Evolutionary conservation across 30 jellyfish, hydroid and myxozoan species (phyloP), one percentile per base, ranked within the genome.

Genomic region (Sanderia malayensis): DNA sequence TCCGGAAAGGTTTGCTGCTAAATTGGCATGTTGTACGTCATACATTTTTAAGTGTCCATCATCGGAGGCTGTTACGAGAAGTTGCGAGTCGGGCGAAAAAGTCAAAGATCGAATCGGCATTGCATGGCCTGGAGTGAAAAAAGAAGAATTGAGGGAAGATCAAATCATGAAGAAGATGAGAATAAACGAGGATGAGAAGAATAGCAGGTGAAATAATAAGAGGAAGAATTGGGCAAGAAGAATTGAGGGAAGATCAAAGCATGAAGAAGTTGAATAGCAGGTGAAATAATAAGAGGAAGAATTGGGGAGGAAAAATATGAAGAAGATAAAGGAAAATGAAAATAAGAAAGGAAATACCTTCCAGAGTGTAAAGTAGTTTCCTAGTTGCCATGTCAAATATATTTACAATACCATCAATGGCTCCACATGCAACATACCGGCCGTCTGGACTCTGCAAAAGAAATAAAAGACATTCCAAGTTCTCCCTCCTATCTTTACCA

Each of bases 11-110:
- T 95, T 90, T 19, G 96, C 97, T 3, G 95, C 95, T 19, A 90
- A 57, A 44, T 90, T 90, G 2, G 97, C 97, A 53, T 90, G 97
- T 37, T 84, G 88, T 24, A 90, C 97, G 60, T 90, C 97, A 59
- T 90, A 90, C 95, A 90, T 90, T 74, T 90, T 90, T 37, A 90
- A 77, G 58, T 90, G 97, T 0, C 97, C 97, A 66, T 90, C 97
- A 78, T 90, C 97, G 19, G 97, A 90, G 11, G 94, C 97, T 28
- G 97, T 90, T 8, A 90, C 85, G 11, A 90, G 88, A 37, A 90
- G 84, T 45, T 82, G 97, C 0, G 97, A 90, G 44, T 90, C 97
- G 0, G 97, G 97, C 44, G 97, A 90, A 59, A 90, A 90, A 0
- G 97, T 83, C 64, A 90, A 69, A 1, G 97, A 90, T 4, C 97